Evolutionary conservation across 2,888 invertebrate species (phyloP).

Genomic region (Drosophila paracracens): DNA sequence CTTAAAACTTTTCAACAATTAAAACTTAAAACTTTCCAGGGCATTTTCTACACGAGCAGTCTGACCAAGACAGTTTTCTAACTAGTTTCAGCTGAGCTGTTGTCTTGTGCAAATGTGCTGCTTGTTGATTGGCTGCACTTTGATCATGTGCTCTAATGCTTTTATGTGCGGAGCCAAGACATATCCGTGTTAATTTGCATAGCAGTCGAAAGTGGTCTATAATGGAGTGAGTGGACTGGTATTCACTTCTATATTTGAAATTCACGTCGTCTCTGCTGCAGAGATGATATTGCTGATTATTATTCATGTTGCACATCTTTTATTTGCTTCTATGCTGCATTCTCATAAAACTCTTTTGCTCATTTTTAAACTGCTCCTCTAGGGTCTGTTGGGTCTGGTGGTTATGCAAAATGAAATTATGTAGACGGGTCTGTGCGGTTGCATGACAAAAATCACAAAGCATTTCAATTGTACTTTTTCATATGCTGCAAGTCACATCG

Average conservation of each 20-base stretch:
- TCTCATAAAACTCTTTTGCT: not conserved
- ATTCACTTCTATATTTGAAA: not conserved
- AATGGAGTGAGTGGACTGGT: constrained; percentile 15
- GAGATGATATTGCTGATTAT: constrained; percentile 52
- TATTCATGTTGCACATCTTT: constrained; percentile 71
- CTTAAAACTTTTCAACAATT: not conserved
- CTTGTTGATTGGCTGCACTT: constrained; percentile 5
- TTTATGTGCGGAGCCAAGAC: constrained; percentile 5
- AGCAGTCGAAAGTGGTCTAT: constrained; percentile 33
- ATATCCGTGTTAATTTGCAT: constrained; percentile 59
- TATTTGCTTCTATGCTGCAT: constrained; percentile 48
- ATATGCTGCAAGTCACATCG: constrained; percentile 72
- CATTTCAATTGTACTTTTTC: constrained; percentile 75
- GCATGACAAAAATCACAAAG: constrained; percentile 79
- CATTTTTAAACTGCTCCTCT: constrained; percentile 5
- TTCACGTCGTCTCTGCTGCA: constrained; percentile 9
- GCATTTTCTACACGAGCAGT: not conserved
- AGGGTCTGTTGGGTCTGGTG: constrained; percentile 2
- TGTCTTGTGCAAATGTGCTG: not conserved
- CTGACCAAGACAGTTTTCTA: not conserved
- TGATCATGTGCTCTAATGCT: constrained; percentile 21
- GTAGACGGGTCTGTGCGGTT: constrained; percentile 6
- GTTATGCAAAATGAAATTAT: constrained; percentile 52
- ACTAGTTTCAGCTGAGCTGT: not conserved
- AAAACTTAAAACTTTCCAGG: not conserved